Conservation (phyloP, 2,113 vertebrate species). For the Puntigrus tetrazona region DNA sequence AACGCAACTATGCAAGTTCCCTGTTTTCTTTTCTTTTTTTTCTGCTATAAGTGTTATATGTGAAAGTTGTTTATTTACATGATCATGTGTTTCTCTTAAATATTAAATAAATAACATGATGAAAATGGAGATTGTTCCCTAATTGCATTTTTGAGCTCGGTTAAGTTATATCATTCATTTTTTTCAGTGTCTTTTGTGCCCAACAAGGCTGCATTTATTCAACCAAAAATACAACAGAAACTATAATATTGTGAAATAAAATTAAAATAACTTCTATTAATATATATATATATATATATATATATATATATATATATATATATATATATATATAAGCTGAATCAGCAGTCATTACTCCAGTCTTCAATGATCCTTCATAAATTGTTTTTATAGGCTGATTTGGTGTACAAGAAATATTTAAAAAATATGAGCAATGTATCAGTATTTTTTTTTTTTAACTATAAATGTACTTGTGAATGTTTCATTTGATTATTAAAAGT, state of each 20-base stretch:
- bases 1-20: neutral
- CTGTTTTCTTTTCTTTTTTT: neutral
- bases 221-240: neutral
- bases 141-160: neutral
- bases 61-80: constrained; percentile 6
- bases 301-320: too few species aligned
- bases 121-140: neutral
- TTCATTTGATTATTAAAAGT: neutral
- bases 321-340: too few species aligned
- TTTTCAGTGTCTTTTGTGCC: neutral
- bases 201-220: neutral
- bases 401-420: neutral
- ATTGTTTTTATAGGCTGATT: neutral
- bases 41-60: constrained; percentile 7
- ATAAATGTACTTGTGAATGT: neutral
- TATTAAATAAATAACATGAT: constrained; percentile 28
- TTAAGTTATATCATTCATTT: neutral
- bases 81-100: neutral
- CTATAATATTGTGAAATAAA: neutral
- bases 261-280: neutral
- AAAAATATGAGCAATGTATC: too few species aligned
- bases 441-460: too few species aligned
- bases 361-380: neutral
- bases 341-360: too few species aligned
- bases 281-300: too few species aligned